Conservation (phyloP, 2,797 vertebrate genomes). For the Smutsia temminckii region DNA sequence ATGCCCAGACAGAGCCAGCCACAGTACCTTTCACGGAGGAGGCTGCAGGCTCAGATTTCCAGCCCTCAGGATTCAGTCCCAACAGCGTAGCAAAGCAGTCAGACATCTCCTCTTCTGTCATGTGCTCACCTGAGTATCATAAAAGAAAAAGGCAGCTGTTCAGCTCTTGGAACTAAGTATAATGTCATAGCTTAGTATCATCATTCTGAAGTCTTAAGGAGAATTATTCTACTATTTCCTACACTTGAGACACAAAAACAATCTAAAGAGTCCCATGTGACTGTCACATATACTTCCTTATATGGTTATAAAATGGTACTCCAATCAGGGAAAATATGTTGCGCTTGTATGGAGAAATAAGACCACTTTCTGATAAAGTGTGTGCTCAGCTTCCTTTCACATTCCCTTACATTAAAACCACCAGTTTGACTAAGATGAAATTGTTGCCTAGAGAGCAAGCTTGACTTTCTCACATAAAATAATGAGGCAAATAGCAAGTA, state of each 20-base stretch:
- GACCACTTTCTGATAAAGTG: not conserved
- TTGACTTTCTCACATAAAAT: not conserved
- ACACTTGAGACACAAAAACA: not conserved
- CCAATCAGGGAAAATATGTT: not conserved
- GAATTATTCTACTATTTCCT: not conserved
- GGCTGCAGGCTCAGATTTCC: constrained; percentile 72
- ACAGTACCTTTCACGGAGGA: constrained; percentile 80
- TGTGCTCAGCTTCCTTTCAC: not conserved
- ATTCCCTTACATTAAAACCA: not conserved
- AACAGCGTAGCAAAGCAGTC: constrained; percentile 89
- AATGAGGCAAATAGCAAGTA: not conserved
- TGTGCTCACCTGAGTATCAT: constrained; percentile 89
- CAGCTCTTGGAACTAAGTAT: not conserved
- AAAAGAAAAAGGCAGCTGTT: not conserved
- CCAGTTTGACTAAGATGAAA: not conserved
- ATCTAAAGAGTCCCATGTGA: not conserved
- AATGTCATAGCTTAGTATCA: rapidly evolving
- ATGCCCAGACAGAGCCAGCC: not conserved
- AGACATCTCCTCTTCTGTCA: constrained; percentile 92
- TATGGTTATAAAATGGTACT: not conserved
- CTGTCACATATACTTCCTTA: not conserved
- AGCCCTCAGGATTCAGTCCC: constrained; percentile 81
- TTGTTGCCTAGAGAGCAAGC: not conserved
- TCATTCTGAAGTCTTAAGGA: not conserved
- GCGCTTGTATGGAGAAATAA: not conserved